Percentiles rank a stretch among this genome's conserved stretches.
Conservation (phyloP, 2,113 vertebrate genomes). For the Dicentrarchus labrax region DNA sequence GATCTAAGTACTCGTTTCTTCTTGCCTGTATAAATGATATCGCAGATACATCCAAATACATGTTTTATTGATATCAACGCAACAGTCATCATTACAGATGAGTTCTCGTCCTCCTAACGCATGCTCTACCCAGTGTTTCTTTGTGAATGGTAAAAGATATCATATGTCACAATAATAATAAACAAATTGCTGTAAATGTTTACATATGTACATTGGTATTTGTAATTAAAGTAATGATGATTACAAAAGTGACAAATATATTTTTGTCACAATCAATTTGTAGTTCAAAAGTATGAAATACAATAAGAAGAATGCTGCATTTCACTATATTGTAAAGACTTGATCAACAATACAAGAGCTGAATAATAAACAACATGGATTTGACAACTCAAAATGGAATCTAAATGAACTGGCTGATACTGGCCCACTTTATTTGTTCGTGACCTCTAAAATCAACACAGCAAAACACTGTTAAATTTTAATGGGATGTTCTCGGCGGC, state of each 20-base stretch:
- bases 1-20: too few species aligned
- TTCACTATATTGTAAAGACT: not conserved
- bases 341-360: not conserved
- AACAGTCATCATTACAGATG: too few species aligned
- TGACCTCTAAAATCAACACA: slow-evolving; percentile 40
- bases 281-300: not conserved
- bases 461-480: slow-evolving; percentile 53
- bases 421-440: slow-evolving; percentile 28
- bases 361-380: not conserved
- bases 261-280: not conserved
- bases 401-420: slow-evolving; percentile 1
- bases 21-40: too few species aligned
- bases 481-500: slow-evolving; percentile 39
- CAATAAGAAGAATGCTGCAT: not conserved
- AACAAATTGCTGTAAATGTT: not conserved
- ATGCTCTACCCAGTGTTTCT: too few species aligned
- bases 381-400: slow-evolving; percentile 13
- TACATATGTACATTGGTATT: not conserved
- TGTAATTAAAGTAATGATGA: not conserved
- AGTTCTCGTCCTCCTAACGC: too few species aligned
- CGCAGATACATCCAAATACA: too few species aligned
- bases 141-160: not conserved
- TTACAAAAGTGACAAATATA: not conserved
- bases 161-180: too few species aligned
- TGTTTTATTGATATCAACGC: too few species aligned